These are phyloP conservation scores for Formica exsecta DNA, from an alignment of 1,140 invertebrate genomes.

Conservation along the genomic window DNA sequence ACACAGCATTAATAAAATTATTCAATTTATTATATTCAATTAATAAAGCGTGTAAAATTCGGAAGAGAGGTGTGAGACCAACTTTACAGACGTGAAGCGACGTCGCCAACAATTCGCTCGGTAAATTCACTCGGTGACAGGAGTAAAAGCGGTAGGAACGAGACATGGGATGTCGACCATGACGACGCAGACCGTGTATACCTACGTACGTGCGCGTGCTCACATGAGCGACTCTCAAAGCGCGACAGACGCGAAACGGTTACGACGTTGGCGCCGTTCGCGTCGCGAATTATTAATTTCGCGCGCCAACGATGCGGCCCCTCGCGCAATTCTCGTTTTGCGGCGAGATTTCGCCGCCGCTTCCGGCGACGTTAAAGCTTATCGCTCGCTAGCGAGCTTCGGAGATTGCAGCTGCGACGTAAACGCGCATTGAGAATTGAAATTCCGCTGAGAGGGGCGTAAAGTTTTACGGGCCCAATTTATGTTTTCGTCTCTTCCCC, in stretches of 20 bases:
- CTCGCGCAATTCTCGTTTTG: constrained; percentile 54
- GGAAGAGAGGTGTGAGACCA: background rate
- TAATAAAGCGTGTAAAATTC: background rate
- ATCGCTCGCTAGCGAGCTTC: background rate
- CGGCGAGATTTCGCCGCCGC: constrained; percentile 26
- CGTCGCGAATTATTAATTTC: constrained; percentile 59
- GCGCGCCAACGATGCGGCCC: constrained; percentile 32
- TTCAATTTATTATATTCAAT: background rate
- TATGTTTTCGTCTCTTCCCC: background rate
- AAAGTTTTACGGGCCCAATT: background rate
- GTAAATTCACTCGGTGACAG: constrained; percentile 35
- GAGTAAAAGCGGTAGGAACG: constrained; percentile 42
- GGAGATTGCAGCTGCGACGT: constrained; percentile 5
- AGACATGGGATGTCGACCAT: constrained; percentile 21
- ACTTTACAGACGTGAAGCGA: background rate
- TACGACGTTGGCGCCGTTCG: constrained; percentile 49
- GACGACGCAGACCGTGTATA: background rate
- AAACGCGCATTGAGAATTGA: constrained; percentile 14
- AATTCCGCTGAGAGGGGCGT: background rate
- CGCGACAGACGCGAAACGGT: constrained; percentile 51
- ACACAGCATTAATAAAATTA: no score
- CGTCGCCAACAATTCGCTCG: background rate
- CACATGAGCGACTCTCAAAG: constrained; percentile 47
- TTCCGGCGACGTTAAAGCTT: constrained; percentile 41
- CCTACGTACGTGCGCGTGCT: background rate